A percentile compares a stretch with the other conserved stretches of the same genome.
Conservation (phyloP, 2,888 invertebrate genomes). For the Drosophila affinis region DNA sequence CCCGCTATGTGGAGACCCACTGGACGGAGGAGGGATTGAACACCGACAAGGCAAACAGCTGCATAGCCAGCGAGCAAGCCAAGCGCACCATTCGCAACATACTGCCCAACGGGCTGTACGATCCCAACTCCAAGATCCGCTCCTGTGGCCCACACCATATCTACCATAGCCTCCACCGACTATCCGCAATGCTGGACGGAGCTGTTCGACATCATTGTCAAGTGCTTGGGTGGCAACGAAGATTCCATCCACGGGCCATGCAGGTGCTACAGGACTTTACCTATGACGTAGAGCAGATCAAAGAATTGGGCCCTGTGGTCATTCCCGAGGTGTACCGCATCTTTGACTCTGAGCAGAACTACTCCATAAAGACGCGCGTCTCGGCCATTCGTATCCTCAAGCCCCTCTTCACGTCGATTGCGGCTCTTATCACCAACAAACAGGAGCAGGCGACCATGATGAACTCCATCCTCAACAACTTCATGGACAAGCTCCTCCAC, state of each 20-base stretch:
- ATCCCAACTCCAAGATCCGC: constrained; percentile 88
- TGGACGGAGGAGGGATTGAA: constrained; percentile 85
- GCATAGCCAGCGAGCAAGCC: constrained; percentile 84
- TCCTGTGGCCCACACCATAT: constrained; percentile 88
- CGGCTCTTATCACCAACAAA: constrained; percentile 83
- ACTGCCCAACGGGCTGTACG: constrained; percentile 87
- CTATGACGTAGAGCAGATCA: constrained; percentile 88
- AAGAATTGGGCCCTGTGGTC: constrained; percentile 88
- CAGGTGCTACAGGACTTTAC: constrained; percentile 88
- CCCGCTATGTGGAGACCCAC: constrained; percentile 89
- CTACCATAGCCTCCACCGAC: constrained; percentile 89
- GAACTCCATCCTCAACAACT: constrained; percentile 88
- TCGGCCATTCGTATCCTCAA: constrained; percentile 88
- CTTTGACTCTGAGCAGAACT: constrained; percentile 85
- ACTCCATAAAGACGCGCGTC: constrained; percentile 86
- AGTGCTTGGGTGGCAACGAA: constrained; percentile 86
- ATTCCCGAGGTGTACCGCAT: constrained; percentile 89
- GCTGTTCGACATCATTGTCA: constrained; percentile 88
- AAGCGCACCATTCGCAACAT: constrained; percentile 87
- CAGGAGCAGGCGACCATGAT: constrained; percentile 86
- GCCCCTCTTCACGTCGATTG: constrained; percentile 85
- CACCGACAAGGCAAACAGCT: constrained; percentile 79
- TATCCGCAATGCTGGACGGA: constrained; percentile 90
- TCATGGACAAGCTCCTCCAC: constrained; percentile 87
- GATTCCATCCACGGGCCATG: constrained; percentile 89